These are phyloP conservation scores for Blomia tropicalis DNA, from an alignment of 2,888 invertebrate genomes.

Conservation along the genomic window DNA sequence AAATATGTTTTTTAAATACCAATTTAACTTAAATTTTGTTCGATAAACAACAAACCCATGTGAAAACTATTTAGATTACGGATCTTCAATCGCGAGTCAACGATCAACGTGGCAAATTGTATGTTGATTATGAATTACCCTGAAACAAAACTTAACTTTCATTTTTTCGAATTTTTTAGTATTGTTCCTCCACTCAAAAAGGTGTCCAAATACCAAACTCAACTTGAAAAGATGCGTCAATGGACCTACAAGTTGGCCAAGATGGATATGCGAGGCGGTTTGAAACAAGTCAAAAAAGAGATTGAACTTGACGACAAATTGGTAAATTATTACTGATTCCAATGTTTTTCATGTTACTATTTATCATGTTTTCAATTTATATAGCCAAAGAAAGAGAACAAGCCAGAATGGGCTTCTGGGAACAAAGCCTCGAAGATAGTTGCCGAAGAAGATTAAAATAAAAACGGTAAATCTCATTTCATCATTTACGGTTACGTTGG, in stretches of 20 bases:
- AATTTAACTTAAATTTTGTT: neutral
- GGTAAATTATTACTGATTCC: too few species aligned
- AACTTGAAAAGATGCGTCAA: conserved; percentile 21
- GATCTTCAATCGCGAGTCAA: conserved; percentile 7
- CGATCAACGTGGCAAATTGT: conserved; percentile 14
- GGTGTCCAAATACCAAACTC: conserved; percentile 22
- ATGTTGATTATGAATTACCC: neutral
- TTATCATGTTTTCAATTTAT: neutral
- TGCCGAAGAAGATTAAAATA: neutral
- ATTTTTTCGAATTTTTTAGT: neutral
- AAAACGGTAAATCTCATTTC: too few species aligned
- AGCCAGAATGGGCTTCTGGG: conserved; percentile 19
- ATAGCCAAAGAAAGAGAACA: conserved; percentile 1
- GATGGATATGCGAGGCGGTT: conserved; percentile 19
- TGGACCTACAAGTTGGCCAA: conserved; percentile 24
- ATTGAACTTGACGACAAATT: conserved; percentile 14
- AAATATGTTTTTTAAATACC: neutral
- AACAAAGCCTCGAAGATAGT: neutral
- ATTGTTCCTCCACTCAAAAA: conserved; percentile 22
- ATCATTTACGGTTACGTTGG: too few species aligned
- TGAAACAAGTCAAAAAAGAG: conserved; percentile 20
- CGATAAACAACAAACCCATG: neutral
- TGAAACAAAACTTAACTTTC: neutral
- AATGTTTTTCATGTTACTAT: too few species aligned
- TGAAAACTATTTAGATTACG: neutral